A percentile compares a stretch with the other conserved stretches of the same genome.
phyloP scores from a whole-genome alignment of 2,113 vertebrate genomes.

The Dunckerocampus dactyliophorus region DNA sequence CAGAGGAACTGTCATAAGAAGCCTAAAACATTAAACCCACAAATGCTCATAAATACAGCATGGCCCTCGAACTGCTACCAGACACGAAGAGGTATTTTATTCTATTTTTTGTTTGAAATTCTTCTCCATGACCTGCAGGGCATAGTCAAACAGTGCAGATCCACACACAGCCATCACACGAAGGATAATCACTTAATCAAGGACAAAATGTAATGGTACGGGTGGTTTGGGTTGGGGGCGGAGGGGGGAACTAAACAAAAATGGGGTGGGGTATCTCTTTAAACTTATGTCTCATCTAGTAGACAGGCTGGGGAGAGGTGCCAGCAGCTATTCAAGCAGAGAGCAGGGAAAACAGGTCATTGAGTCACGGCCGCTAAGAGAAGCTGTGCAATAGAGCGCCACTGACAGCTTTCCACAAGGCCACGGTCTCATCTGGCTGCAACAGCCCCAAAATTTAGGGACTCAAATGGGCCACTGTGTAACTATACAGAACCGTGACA shows the following conservation, averaged over 20 bases:
- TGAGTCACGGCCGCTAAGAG: slow-evolving; percentile 71
- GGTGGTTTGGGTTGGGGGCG: neutral
- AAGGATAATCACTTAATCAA: slow-evolving; percentile 70
- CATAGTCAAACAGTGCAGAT: slow-evolving; percentile 58
- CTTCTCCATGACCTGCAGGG: slow-evolving; percentile 56
- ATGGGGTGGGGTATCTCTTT: slow-evolving; percentile 42
- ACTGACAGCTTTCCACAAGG: slow-evolving; percentile 64
- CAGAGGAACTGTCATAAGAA: too few relatives aligned
- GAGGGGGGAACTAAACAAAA: neutral
- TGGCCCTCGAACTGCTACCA: too few relatives aligned
- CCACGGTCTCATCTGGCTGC: slow-evolving; percentile 58
- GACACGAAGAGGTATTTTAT: too few relatives aligned
- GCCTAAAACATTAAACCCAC: too few relatives aligned
- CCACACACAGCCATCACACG: slow-evolving; percentile 40
- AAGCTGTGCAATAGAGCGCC: slow-evolving; percentile 63
- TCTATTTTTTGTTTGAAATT: too few relatives aligned
- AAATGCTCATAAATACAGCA: too few relatives aligned
- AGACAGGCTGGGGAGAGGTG: slow-evolving; percentile 64
- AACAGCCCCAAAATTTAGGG: slow-evolving; percentile 32
- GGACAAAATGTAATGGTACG: slow-evolving; percentile 50
- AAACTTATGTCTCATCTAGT: slow-evolving; percentile 62
- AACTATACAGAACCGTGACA: slow-evolving; percentile 31
- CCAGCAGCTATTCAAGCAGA: slow-evolving; percentile 68
- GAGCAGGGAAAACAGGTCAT: slow-evolving; percentile 70
- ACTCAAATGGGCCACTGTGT: slow-evolving; percentile 25